Evolutionary conservation across 2,113 vertebrate genomes (phyloP).

Genomic region (Loxodonta africana): DNA sequence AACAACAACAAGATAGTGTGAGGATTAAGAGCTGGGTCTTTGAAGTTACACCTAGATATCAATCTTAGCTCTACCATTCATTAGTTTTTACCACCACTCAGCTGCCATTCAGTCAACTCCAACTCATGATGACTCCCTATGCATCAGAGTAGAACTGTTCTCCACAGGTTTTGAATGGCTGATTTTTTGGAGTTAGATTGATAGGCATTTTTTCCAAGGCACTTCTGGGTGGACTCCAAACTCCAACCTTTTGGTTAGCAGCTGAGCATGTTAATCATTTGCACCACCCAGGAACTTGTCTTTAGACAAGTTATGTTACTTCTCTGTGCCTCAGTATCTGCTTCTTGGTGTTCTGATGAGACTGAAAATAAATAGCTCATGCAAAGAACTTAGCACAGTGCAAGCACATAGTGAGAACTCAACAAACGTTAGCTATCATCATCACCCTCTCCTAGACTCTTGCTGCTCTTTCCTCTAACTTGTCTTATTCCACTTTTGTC

Average conservation of each 20-base stretch:
- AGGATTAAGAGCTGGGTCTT: not conserved
- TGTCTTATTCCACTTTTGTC: not conserved
- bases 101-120: not conserved
- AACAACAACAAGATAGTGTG: not conserved
- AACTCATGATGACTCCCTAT: not conserved
- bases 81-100: not conserved
- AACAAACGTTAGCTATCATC: not conserved
- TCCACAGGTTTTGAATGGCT: not conserved
- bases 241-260: not conserved
- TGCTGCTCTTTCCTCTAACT: not conserved
- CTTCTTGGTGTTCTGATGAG: not conserved
- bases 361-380: not conserved
- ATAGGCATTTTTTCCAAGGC: not conserved
- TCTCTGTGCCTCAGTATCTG: not conserved
- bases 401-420: not conserved
- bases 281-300: not conserved
- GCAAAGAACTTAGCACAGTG: not conserved
- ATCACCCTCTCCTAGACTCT: not conserved
- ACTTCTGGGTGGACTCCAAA: not conserved
- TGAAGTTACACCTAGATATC: slow-evolving; percentile 21
- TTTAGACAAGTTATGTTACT: not conserved
- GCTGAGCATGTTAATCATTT: not conserved
- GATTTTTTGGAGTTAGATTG: not conserved
- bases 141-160: not conserved
- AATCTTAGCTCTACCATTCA: not conserved